These are phyloP conservation scores for Onychostoma macrolepis DNA, from an alignment of 2,113 vertebrate species.

Conservation along the genomic window DNA sequence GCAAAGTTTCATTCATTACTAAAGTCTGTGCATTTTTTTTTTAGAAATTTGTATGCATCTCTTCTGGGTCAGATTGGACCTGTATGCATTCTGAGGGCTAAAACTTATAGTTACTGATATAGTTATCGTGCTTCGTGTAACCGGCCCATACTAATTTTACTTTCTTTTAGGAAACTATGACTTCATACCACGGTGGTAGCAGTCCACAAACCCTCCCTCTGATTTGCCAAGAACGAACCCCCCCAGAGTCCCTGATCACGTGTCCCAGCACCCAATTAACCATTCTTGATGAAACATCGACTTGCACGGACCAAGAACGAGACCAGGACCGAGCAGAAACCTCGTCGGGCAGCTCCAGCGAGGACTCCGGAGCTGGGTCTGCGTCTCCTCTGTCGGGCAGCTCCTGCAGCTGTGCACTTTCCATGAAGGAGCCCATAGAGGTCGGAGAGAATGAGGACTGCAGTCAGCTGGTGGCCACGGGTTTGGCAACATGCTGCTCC, in stretches of 20 bases:
- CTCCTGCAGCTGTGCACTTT: constrained; percentile 70
- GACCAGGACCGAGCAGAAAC: constrained; percentile 27
- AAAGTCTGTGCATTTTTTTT: neutral
- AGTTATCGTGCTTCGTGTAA: no score
- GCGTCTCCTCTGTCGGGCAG: constrained; percentile 61
- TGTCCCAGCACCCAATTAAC: constrained; percentile 53
- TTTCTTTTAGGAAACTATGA: constrained; percentile 71
- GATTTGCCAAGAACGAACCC: constrained; percentile 58
- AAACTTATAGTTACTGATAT: neutral
- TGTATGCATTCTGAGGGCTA: neutral
- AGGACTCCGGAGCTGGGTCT: constrained; percentile 63
- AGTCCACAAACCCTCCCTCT: constrained; percentile 59
- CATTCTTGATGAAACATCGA: constrained; percentile 47
- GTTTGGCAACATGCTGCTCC: constrained; percentile 67
- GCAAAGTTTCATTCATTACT: neutral
- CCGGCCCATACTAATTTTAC: neutral
- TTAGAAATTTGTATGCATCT: neutral
- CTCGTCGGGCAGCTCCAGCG: constrained; percentile 49
- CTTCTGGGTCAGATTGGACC: neutral
- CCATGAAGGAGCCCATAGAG: constrained; percentile 84
- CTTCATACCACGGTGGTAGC: constrained; percentile 69
- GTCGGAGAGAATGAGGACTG: constrained; percentile 91
- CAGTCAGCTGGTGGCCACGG: constrained; percentile 84
- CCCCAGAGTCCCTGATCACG: constrained; percentile 52
- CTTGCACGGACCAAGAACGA: constrained; percentile 45